Conservation (phyloP, 2,888 invertebrate species). For the Hermaeophaga mercurialis region DNA sequence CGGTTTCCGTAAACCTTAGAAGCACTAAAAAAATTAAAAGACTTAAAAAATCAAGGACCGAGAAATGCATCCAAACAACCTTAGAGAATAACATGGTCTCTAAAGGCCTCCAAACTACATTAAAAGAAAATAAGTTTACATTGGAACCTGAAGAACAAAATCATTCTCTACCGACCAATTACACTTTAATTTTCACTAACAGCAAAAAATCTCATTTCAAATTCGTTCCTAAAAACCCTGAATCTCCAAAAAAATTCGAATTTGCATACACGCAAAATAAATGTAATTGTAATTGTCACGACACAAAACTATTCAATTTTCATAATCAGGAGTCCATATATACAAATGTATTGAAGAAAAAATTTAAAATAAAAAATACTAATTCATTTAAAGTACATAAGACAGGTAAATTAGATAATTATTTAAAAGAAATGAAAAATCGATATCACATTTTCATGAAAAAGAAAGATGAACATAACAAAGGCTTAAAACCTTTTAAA, state of each 20-base stretch:
- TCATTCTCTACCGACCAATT: constrained; percentile 24
- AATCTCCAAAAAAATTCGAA: constrained; percentile 9
- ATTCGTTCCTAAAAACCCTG: constrained; percentile 29
- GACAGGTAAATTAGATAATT: too few relatives aligned
- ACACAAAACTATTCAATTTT: constrained; percentile 32
- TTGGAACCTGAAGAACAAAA: constrained; percentile 4
- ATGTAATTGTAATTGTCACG: constrained; percentile 32
- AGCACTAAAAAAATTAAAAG: constrained; percentile 35
- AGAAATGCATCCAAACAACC: constrained; percentile 31
- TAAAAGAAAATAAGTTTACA: constrained; percentile 6
- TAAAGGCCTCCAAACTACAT: constrained; percentile 32
- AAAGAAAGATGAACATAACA: too few relatives aligned
- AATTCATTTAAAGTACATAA: too few relatives aligned
- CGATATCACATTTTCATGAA: too few relatives aligned
- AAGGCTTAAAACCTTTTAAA: too few relatives aligned
- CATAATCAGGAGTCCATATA: too few relatives aligned
- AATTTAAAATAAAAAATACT: too few relatives aligned
- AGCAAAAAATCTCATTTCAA: constrained; percentile 28
- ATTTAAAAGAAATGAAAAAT: too few relatives aligned
- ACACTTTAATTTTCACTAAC: constrained; percentile 35
- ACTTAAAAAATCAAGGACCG: constrained; percentile 5
- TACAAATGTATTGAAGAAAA: too few relatives aligned
- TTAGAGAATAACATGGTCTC: constrained; percentile 23
- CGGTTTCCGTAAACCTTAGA: constrained; percentile 42
- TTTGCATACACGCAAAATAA: constrained; percentile 8